Evolutionary conservation across 2,113 vertebrate genomes (phyloP).

Genomic region (Symphodus melops): DNA sequence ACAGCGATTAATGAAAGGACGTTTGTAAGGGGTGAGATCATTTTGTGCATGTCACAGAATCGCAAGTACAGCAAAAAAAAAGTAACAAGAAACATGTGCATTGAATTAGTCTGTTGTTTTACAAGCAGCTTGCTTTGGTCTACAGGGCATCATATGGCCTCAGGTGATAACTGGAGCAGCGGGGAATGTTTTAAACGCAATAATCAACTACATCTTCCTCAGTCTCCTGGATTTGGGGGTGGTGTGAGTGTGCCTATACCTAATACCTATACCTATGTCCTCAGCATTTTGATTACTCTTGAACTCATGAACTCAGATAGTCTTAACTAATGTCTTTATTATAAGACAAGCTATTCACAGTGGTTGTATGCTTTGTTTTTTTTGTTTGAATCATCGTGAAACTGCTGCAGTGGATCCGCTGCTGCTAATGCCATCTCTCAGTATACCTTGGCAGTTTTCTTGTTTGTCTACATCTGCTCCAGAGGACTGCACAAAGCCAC

Average conservation of each 20-base stretch:
- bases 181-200: constrained; percentile 88
- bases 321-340: too few species aligned
- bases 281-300: too few species aligned
- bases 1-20: constrained; percentile 6
- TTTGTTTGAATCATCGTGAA: constrained; percentile 14
- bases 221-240: constrained; percentile 86
- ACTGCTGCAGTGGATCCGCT: constrained; percentile 86
- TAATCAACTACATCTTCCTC: constrained; percentile 90
- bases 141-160: constrained; percentile 90
- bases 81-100: constrained; percentile 19
- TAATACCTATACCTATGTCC: background rate
- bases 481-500: constrained; percentile 86
- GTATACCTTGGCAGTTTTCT: constrained; percentile 82
- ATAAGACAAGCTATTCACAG: too few species aligned
- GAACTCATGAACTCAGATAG: too few species aligned
- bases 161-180: constrained; percentile 86
- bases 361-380: background rate
- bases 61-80: background rate
- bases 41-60: constrained; percentile 7
- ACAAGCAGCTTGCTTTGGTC: constrained; percentile 36
- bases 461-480: constrained; percentile 84
- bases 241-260: constrained; percentile 86
- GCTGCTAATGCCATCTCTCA: constrained; percentile 89
- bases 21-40: constrained; percentile 9
- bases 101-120: constrained; percentile 3